Percentiles rank a stretch among this genome's conserved stretches.
Evolutionary conservation across 2,888 invertebrate genomes (phyloP).

Genomic region (Hypolimnas misippus): DNA sequence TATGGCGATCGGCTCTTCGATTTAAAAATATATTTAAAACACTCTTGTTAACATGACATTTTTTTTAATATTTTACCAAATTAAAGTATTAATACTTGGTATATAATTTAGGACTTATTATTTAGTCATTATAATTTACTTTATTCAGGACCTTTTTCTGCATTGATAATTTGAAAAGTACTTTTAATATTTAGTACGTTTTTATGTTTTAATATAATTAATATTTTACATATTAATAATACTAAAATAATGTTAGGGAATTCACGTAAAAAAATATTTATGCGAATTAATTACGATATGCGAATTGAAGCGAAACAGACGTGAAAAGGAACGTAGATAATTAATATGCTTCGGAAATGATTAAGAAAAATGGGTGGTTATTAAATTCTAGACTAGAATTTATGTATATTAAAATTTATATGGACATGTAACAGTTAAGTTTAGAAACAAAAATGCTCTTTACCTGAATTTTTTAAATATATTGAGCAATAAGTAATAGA

Average conservation of each 20-base stretch:
- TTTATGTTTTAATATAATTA: neutral
- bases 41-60: neutral
- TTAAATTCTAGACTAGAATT: neutral
- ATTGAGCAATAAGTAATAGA: too few relatives aligned
- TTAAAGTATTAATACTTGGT: too few relatives aligned
- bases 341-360: conserved; percentile 16
- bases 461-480: too few relatives aligned
- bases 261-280: neutral
- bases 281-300: neutral
- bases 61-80: too few relatives aligned
- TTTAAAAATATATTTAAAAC: conserved; percentile 22
- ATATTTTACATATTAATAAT: too few relatives aligned
- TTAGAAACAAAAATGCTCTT: too few relatives aligned
- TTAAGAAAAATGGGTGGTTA: conserved; percentile 1
- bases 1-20: conserved; percentile 14
- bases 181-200: too few relatives aligned
- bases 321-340: conserved; percentile 29
- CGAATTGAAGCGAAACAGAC: conserved; percentile 24
- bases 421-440: neutral
- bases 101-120: too few relatives aligned
- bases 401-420: neutral
- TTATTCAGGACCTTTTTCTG: too few relatives aligned
- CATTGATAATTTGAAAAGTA: too few relatives aligned
- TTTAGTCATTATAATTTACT: too few relatives aligned
- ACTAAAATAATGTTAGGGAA: too few relatives aligned